Conservation (phyloP, 1,140 invertebrate genomes). For the Drosophila tropicalis region DNA sequence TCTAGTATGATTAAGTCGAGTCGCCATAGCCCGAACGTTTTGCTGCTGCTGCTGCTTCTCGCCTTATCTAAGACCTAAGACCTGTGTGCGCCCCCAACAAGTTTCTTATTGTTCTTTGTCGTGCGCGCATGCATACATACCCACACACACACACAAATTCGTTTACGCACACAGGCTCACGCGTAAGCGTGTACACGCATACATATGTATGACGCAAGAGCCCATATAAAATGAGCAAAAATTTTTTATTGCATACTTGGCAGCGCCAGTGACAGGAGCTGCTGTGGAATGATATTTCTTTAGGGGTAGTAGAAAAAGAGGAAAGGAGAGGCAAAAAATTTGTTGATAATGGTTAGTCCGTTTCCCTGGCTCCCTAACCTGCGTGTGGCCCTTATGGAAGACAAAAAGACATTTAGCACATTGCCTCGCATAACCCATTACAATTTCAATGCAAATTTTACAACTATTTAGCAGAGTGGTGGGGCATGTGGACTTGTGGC, state of each 20-base stretch:
- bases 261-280: conserved; percentile 44
- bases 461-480: conserved; percentile 25
- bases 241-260: conserved; percentile 76
- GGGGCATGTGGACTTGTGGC: too few species aligned
- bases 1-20: conserved; percentile 17
- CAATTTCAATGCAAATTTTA: conserved; percentile 77
- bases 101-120: conserved; percentile 65
- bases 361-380: too few species aligned
- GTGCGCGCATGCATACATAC: conserved; percentile 9
- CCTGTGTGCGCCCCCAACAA: conserved; percentile 53
- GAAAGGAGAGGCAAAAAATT: not conserved
- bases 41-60: conserved; percentile 26
- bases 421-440: conserved; percentile 73
- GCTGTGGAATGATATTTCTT: not conserved
- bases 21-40: conserved; percentile 10
- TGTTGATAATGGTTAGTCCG: conserved; percentile 61
- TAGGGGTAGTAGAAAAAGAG: not conserved
- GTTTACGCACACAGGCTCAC: too few species aligned
- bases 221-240: conserved; percentile 46
- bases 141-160: not conserved
- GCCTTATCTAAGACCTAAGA: conserved; percentile 9
- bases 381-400: not conserved
- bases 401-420: conserved; percentile 51
- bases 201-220: conserved; percentile 59
- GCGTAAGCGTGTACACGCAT: not conserved